These are phyloP conservation scores for Pecten maximus DNA, from an alignment of 2,888 invertebrate genomes.

Conservation along the genomic window DNA sequence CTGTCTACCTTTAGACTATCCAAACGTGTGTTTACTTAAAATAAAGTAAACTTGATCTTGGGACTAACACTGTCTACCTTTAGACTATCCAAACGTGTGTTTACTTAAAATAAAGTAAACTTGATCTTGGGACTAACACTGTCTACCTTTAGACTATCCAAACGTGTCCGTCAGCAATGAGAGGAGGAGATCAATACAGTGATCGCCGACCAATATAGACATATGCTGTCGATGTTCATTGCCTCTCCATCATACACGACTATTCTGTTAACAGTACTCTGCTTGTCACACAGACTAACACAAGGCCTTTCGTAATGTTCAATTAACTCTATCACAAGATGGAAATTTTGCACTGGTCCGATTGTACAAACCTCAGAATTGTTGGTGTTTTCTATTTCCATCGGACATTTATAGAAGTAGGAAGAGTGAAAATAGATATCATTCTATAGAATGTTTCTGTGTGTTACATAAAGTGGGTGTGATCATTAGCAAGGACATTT, in stretches of 20 bases:
- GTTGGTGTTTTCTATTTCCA: not conserved
- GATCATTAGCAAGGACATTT: not conserved
- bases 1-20: no score
- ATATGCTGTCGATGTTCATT: not conserved
- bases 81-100: no score
- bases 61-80: no score
- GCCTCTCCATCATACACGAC: not conserved
- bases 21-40: no score
- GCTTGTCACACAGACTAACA: not conserved
- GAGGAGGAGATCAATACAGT: not conserved
- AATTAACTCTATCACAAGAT: not conserved
- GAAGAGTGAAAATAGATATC: not conserved
- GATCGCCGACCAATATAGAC: conserved; percentile 3
- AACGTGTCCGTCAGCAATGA: not conserved
- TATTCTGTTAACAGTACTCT: not conserved
- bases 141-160: not conserved
- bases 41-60: no score
- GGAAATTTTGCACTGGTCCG: not conserved
- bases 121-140: not conserved
- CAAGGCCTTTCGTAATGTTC: not conserved
- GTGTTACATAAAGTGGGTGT: not conserved
- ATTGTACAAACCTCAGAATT: not conserved
- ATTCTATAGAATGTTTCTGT: not conserved
- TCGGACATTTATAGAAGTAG: not conserved
- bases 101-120: not conserved